Evolutionary conservation across 2,888 invertebrate species (phyloP).

Genomic region (Argynnis bischoffii): DNA sequence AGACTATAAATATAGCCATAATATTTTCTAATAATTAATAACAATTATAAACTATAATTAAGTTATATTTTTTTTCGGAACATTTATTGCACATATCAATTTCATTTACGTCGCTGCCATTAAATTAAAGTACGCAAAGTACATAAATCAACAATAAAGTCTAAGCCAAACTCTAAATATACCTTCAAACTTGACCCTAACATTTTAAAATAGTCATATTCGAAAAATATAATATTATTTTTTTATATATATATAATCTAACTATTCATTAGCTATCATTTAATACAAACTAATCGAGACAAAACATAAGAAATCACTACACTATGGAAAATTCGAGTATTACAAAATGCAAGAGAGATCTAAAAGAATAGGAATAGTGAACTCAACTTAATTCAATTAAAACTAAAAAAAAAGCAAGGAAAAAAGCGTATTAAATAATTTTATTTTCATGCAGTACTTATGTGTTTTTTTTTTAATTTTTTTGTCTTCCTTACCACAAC

Average conservation of each 20-base stretch:
- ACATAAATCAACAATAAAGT: slow-evolving; percentile 6
- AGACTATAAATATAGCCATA: too few relatives aligned
- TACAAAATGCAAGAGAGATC: slow-evolving; percentile 67
- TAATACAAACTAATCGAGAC: slow-evolving; percentile 27
- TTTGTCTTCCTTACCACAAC: neutral
- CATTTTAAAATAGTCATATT: neutral
- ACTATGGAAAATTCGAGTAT: slow-evolving; percentile 50
- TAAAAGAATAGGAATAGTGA: slow-evolving; percentile 38
- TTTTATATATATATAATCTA: slow-evolving; percentile 7
- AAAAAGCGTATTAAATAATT: slow-evolving; percentile 17
- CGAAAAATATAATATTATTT: slow-evolving; percentile 9
- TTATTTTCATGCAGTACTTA: slow-evolving; percentile 19
- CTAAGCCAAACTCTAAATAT: slow-evolving; percentile 1
- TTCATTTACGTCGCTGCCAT: neutral
- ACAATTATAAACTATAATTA: too few relatives aligned
- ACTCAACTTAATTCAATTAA: slow-evolving; percentile 9
- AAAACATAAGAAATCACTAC: slow-evolving; percentile 34
- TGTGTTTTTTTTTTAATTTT: slow-evolving; percentile 1
- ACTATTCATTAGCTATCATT: slow-evolving; percentile 22
- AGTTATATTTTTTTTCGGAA: too few relatives aligned
- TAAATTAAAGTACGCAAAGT: neutral
- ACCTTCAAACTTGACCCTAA: slow-evolving; percentile 10
- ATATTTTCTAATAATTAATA: too few relatives aligned
- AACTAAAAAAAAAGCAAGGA: slow-evolving; percentile 13
- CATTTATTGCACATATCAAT: neutral